Percentiles rank a stretch among this genome's conserved stretches.
phyloP scores from a whole-genome alignment of 2,797 vertebrate genomes.

The Kryptolebias ocellatus region DNA sequence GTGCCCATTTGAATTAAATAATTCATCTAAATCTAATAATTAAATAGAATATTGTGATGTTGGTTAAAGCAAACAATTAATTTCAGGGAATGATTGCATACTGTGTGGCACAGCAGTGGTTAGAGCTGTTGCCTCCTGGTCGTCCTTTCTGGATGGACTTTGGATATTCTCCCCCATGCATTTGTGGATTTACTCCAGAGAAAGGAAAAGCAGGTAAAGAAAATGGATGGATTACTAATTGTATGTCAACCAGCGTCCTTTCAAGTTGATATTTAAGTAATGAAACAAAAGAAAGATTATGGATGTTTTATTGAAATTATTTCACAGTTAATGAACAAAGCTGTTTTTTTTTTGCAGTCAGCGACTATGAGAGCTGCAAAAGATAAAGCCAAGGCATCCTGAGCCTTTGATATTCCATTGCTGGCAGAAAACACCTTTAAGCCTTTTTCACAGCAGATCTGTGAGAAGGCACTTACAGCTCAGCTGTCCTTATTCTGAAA shows the following conservation, averaged over 20 bases:
- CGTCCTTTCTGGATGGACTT: too few species aligned
- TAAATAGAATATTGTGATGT: background rate
- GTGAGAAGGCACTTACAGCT: background rate
- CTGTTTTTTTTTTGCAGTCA: background rate
- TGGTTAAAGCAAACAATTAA: background rate
- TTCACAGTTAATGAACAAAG: background rate
- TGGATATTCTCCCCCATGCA: too few species aligned
- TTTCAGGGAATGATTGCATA: too few species aligned
- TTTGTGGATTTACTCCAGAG: too few species aligned
- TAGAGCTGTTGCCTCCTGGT: too few species aligned
- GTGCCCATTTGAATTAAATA: too few species aligned
- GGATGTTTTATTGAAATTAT: too few species aligned
- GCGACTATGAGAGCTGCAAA: background rate
- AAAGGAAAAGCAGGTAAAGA: too few species aligned
- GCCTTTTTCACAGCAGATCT: background rate
- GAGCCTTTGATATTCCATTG: constrained; percentile 1
- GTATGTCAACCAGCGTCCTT: constrained; percentile 2
- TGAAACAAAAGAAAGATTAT: background rate
- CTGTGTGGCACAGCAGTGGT: too few species aligned
- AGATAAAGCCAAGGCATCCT: background rate
- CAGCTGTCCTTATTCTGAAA: background rate
- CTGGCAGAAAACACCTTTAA: background rate
- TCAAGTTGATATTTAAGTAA: background rate
- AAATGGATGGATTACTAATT: too few species aligned
- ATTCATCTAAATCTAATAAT: too few species aligned